A percentile compares a stretch with the other conserved stretches of the same genome.
phyloP scores from a whole-genome alignment of 2,888 invertebrate genomes.

The Pyrgus malvae region DNA sequence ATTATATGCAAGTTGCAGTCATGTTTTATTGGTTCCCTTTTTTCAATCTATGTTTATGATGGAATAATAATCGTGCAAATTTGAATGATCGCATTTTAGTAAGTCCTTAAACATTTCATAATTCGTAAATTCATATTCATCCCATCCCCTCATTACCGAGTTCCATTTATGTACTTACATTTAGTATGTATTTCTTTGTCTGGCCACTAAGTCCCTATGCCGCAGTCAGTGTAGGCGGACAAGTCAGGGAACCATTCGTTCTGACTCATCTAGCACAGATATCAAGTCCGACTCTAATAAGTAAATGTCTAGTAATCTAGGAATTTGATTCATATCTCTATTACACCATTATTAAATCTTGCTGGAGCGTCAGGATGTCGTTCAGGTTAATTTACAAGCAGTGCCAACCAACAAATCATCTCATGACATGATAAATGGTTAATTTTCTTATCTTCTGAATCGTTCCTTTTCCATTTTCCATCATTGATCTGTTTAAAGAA shows the following conservation, averaged over 20 bases:
- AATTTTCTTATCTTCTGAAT: neutral
- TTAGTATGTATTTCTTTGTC: conserved; percentile 4
- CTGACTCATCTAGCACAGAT: conserved; percentile 18
- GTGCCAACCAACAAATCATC: conserved; percentile 2
- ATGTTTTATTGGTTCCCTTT: no score
- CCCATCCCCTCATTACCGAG: neutral
- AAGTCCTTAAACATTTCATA: no score
- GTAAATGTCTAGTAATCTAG: conserved; percentile 16
- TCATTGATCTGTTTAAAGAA: no score
- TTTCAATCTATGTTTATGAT: no score
- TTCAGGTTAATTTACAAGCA: conserved; percentile 14
- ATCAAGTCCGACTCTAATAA: conserved; percentile 8
- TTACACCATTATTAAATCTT: conserved; percentile 19
- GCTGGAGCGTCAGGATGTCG: conserved; percentile 10
- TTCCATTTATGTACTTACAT: neutral
- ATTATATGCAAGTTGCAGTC: no score
- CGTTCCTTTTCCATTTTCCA: neutral
- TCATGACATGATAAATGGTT: conserved; percentile 1
- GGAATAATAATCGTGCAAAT: no score
- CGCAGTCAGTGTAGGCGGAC: conserved; percentile 15
- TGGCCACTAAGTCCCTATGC: conserved; percentile 2
- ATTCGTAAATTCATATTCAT: no score
- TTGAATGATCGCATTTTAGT: no score
- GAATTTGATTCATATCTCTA: conserved; percentile 22
- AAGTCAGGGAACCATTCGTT: neutral